phyloP scores from a whole-genome alignment of 2,113 vertebrate species.

The Indicator maculatus region DNA sequence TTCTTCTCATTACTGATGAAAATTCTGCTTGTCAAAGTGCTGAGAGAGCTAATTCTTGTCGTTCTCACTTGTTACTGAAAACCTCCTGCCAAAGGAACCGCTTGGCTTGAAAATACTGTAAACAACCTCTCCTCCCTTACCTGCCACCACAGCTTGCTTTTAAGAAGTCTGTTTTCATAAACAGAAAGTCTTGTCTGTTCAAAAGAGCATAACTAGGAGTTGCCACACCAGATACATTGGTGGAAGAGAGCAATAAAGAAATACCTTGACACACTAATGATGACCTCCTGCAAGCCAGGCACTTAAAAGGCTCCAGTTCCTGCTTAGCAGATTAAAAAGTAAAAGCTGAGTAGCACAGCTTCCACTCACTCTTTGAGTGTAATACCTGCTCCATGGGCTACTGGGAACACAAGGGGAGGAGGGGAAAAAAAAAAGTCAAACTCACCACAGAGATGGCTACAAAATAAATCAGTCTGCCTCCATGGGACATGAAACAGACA shows the following conservation, averaged over 20 bases:
- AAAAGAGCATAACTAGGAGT: background rate
- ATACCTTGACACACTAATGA: conserved; percentile 28
- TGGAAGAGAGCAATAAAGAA: conserved; percentile 8
- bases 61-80: conserved; percentile 47
- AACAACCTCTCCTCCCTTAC: conserved; percentile 38
- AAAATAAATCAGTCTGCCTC: background rate
- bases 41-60: conserved; percentile 31
- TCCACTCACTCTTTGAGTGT: background rate
- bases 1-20: conserved; percentile 60
- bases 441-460: background rate
- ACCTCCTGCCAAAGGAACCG: conserved; percentile 40
- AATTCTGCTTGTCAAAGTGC: conserved; percentile 23
- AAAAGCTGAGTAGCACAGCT: background rate
- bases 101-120: conserved; percentile 45
- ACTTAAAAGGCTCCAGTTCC: conserved; percentile 4
- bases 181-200: background rate
- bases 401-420: background rate
- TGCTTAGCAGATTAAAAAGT: conserved; percentile 24
- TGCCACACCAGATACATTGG: conserved; percentile 23
- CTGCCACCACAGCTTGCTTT: conserved; percentile 8
- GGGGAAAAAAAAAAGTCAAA: background rate
- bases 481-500: background rate
- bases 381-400: background rate
- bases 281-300: conserved; percentile 36
- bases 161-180: conserved; percentile 49